A percentile compares a stretch with the other conserved stretches of the same genome.
Evolutionary conservation across 2,113 vertebrate genomes (phyloP).

Genomic region (Mastomys natalensis): DNA sequence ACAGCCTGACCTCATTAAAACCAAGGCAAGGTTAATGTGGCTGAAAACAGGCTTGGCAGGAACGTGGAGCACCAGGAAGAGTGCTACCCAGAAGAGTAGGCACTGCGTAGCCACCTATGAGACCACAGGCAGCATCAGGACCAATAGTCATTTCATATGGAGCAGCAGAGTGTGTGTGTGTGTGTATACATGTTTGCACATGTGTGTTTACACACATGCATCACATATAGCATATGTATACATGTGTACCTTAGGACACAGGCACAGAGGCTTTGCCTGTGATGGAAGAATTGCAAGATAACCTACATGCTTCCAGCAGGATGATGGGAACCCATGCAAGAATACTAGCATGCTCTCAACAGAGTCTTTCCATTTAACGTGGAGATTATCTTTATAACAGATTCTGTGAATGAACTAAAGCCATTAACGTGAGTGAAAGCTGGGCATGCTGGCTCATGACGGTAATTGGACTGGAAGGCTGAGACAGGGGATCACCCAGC

Average conservation of each 20-base stretch:
- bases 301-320: neutral
- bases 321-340: neutral
- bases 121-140: neutral
- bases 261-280: neutral
- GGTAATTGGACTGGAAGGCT: neutral
- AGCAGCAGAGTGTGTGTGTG: neutral
- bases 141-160: neutral
- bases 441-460: neutral
- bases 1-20: neutral
- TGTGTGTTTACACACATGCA: neutral
- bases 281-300: neutral
- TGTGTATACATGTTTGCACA: neutral
- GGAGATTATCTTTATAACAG: neutral
- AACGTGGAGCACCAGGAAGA: neutral
- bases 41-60: neutral
- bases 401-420: neutral
- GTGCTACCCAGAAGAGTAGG: neutral
- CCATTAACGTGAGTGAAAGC: neutral
- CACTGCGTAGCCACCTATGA: neutral
- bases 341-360: neutral
- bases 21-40: neutral
- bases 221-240: neutral
- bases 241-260: neutral
- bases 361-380: rapidly evolving
- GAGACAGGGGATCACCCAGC: neutral